A percentile compares a stretch with the other conserved stretches of the same genome.
Conservation (phyloP, 2,113 vertebrate genomes). For the Paramisgurnus dabryanus region DNA sequence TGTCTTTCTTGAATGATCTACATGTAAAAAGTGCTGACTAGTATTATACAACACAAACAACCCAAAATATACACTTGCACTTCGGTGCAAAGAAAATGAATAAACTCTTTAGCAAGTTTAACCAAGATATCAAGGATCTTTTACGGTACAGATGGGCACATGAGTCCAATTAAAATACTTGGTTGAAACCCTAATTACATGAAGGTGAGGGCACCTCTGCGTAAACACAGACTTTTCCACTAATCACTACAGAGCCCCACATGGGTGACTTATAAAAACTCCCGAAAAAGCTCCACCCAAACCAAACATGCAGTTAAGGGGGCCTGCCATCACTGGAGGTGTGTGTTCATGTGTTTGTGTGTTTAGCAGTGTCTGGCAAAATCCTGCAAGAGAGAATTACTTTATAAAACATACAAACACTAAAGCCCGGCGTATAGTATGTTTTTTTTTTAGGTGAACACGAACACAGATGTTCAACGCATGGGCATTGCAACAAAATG, state of each 20-base stretch:
- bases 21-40: neutral
- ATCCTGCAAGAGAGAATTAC: neutral
- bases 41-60: neutral
- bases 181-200: conserved; percentile 12
- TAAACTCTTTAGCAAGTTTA: neutral
- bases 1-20: neutral
- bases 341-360: neutral
- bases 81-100: neutral
- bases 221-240: conserved; percentile 14
- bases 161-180: conserved; percentile 13
- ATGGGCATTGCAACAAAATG: too few relatives aligned
- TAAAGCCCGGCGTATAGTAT: conserved; percentile 4
- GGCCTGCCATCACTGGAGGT: conserved; percentile 3
- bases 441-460: neutral
- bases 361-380: neutral
- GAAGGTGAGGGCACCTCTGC: neutral
- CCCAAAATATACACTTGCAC: neutral
- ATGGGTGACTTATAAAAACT: conserved; percentile 8
- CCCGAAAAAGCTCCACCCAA: conserved; percentile 30
- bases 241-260: conserved; percentile 29
- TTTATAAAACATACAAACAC: conserved; percentile 9
- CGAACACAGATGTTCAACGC: too few relatives aligned
- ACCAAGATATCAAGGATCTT: neutral
- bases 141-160: neutral
- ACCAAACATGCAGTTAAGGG: conserved; percentile 14